Conservation (phyloP, 1,140 invertebrate genomes). For the Aricia agestis region DNA sequence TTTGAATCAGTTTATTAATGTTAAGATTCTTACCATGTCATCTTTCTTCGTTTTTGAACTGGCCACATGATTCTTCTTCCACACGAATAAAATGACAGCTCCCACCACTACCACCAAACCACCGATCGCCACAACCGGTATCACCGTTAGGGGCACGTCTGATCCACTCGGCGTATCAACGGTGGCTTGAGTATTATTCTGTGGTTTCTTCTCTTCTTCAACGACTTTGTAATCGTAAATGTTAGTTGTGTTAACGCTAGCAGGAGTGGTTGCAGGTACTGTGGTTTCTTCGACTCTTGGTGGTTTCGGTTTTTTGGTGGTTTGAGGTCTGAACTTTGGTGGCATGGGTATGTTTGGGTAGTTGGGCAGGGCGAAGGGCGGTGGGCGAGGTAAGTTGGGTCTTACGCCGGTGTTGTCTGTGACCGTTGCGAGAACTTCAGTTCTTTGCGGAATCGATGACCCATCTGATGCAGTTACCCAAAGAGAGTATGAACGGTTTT, state of each 20-base stretch:
- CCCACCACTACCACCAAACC: conserved; percentile 59
- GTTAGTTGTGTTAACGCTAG: conserved; percentile 39
- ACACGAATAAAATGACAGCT: conserved; percentile 58
- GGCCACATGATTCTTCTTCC: conserved; percentile 51
- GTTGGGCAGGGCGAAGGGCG: conserved; percentile 39
- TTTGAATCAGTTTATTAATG: not conserved
- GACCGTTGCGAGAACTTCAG: conserved; percentile 60
- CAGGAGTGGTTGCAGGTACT: conserved; percentile 52
- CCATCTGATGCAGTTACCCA: conserved; percentile 64
- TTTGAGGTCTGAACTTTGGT: conserved; percentile 44
- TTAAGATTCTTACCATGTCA: conserved; percentile 55
- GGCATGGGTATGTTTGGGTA: conserved; percentile 37
- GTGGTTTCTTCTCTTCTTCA: conserved; percentile 34
- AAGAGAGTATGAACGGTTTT: conserved; percentile 59
- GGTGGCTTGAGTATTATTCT: conserved; percentile 26
- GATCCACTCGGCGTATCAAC: conserved; percentile 39
- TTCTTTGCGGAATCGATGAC: conserved; percentile 51
- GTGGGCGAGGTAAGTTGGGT: conserved; percentile 49
- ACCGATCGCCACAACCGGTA: conserved; percentile 59
- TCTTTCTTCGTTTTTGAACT: conserved; percentile 59
- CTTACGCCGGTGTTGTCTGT: conserved; percentile 44
- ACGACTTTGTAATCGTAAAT: conserved; percentile 34
- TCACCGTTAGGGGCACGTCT: conserved; percentile 52
- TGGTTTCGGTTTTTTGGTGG: conserved; percentile 51
- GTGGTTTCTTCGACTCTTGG: conserved; percentile 39